Percentiles rank a stretch among this genome's conserved stretches.
Evolutionary conservation across 1,140 invertebrate species (phyloP).

Genomic region (Globodera rostochiensis): DNA sequence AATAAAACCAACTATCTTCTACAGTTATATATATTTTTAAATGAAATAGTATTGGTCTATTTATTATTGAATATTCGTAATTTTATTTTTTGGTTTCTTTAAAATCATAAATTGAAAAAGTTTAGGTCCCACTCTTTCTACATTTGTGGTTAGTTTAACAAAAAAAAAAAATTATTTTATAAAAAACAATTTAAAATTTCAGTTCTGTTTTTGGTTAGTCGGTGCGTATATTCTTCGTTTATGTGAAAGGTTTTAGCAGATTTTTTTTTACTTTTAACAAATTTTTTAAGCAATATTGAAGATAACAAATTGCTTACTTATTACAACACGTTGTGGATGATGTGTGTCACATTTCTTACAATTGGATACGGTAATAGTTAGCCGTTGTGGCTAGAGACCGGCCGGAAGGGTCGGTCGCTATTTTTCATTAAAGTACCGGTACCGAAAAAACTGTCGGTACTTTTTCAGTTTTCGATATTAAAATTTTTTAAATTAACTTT

Average conservation of each 20-base stretch:
- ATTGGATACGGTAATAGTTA: conserved; percentile 11
- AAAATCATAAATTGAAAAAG: background rate
- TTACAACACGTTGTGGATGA: conserved; percentile 20
- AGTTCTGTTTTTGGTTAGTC: conserved; percentile 17
- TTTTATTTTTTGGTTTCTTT: background rate
- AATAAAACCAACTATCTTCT: background rate
- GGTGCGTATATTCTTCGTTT: conserved; percentile 17
- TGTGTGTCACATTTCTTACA: conserved; percentile 21
- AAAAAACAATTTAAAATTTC: background rate
- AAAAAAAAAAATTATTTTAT: background rate
- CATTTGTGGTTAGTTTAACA: conserved; percentile 10
- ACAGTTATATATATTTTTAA: background rate
- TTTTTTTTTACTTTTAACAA: background rate
- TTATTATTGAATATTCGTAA: no score
- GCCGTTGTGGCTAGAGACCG: no score
- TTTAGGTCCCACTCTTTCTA: conserved; percentile 8
- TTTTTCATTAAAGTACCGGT: no score
- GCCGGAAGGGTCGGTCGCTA: no score
- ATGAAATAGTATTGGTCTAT: no score
- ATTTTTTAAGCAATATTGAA: conserved; percentile 7
- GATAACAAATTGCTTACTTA: conserved; percentile 1
- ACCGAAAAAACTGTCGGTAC: no score
- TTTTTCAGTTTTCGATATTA: no score
- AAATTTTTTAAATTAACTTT: no score
- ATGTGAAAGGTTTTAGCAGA: conserved; percentile 6